These are phyloP conservation scores for Nymphicus hollandicus DNA, from an alignment of 2,113 vertebrate genomes.

Conservation along the genomic window DNA sequence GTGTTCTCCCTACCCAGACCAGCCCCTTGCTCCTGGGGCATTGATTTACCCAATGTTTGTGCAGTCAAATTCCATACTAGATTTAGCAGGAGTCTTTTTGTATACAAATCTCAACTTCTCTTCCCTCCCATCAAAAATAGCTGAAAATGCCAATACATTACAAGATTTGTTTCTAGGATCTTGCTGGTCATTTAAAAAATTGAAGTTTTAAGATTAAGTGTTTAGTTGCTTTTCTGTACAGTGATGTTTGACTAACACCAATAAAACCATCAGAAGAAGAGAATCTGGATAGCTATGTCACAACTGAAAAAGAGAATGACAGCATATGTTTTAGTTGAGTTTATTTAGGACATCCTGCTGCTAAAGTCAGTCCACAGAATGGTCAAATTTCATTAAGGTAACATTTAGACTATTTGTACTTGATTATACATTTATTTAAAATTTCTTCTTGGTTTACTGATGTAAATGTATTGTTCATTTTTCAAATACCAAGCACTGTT, in stretches of 20 bases:
- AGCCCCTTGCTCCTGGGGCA: neutral
- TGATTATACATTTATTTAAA: conserved; percentile 68
- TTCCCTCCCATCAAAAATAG: neutral
- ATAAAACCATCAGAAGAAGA: conserved; percentile 18
- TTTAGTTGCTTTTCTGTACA: neutral
- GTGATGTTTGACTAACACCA: neutral
- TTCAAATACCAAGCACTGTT: conserved; percentile 71
- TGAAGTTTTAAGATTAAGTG: neutral
- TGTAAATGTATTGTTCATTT: conserved; percentile 77
- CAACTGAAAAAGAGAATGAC: conserved; percentile 10
- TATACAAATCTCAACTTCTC: neutral
- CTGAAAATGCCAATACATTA: neutral
- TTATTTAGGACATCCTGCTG: conserved; percentile 58
- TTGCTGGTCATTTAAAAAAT: neutral
- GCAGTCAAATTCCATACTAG: neutral
- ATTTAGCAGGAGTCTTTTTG: neutral
- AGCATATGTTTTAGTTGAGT: conserved; percentile 14
- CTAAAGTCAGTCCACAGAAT: conserved; percentile 47
- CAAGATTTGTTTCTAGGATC: neutral
- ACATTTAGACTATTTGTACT: conserved; percentile 59
- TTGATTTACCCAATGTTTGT: neutral
- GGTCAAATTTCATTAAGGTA: conserved; percentile 50
- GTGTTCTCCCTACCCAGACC: neutral
- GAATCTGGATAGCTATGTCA: conserved; percentile 25
- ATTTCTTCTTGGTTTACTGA: conserved; percentile 64